Conservation (phyloP, 2,113 vertebrate genomes). For the Ochotona curzoniae region DNA sequence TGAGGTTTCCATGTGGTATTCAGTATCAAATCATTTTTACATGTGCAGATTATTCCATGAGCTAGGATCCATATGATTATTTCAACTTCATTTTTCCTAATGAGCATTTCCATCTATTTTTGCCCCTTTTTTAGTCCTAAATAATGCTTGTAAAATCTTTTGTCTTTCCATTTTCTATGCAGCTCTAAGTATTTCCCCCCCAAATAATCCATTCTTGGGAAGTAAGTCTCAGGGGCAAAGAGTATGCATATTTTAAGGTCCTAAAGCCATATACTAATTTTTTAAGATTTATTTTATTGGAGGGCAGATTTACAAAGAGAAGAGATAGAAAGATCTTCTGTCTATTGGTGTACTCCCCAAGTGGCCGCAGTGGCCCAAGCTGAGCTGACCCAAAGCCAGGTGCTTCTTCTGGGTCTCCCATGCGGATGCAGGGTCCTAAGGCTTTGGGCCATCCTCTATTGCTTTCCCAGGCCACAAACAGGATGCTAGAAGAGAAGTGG, state of each 20-base stretch:
- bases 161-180: constrained; percentile 2
- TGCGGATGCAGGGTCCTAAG: too few species aligned
- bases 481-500: too few species aligned
- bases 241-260: not conserved
- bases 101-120: constrained; percentile 42
- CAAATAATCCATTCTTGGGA: constrained; percentile 14
- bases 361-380: too few species aligned
- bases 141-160: constrained; percentile 34
- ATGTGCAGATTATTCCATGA: not conserved
- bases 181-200: constrained; percentile 22
- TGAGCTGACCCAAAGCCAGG: too few species aligned
- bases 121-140: constrained; percentile 4
- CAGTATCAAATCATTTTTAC: constrained; percentile 14
- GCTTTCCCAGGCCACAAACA: too few species aligned
- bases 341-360: too few species aligned
- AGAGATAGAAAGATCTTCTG: too few species aligned
- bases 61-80: constrained; percentile 13
- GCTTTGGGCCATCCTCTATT: too few species aligned
- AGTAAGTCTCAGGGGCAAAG: not conserved
- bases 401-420: too few species aligned
- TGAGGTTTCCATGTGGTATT: not conserved
- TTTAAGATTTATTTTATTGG: too few species aligned
- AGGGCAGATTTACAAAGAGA: too few species aligned
- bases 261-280: not conserved
- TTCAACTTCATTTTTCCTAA: not conserved